Conservation (phyloP, 1,140 invertebrate genomes). For the Vanessa atalanta region DNA sequence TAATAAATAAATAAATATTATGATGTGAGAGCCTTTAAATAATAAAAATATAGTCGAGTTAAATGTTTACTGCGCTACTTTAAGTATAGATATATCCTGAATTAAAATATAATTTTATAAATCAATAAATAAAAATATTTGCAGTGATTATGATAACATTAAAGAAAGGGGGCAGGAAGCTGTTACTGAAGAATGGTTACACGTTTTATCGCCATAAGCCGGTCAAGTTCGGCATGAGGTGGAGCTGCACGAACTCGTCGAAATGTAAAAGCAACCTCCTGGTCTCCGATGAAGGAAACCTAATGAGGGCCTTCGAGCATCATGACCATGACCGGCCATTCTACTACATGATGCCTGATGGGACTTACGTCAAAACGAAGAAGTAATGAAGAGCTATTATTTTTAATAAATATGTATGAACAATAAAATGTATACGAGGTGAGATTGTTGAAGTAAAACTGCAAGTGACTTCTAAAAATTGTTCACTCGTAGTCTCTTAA, state of each 20-base stretch:
- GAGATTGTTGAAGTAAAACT: no score
- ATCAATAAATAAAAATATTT: background rate
- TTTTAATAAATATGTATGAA: no score
- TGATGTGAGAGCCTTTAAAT: no score
- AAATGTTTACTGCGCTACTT: no score
- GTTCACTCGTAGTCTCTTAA: no score
- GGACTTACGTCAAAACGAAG: slow-evolving; percentile 35
- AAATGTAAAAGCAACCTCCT: slow-evolving; percentile 37
- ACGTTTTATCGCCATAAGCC: slow-evolving; percentile 33
- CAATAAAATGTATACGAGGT: no score
- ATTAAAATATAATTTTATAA: background rate
- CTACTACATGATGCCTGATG: slow-evolving; percentile 30
- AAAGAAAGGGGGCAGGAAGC: slow-evolving; percentile 14
- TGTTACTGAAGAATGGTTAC: slow-evolving; percentile 25
- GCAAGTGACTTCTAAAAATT: no score
- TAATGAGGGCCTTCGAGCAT: slow-evolving; percentile 21
- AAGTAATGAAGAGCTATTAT: background rate
- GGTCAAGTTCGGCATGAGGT: slow-evolving; percentile 32
- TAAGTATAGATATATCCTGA: no score
- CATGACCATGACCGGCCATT: slow-evolving; percentile 36
- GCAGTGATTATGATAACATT: slow-evolving; percentile 25
- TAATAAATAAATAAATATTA: no score
- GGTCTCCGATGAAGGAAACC: slow-evolving; percentile 21
- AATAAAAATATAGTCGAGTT: no score
- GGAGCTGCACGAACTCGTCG: slow-evolving; percentile 42